A percentile compares a stretch with the other conserved stretches of the same genome.
Conservation (phyloP, 2,888 invertebrate genomes). For the Cinara cedri region DNA sequence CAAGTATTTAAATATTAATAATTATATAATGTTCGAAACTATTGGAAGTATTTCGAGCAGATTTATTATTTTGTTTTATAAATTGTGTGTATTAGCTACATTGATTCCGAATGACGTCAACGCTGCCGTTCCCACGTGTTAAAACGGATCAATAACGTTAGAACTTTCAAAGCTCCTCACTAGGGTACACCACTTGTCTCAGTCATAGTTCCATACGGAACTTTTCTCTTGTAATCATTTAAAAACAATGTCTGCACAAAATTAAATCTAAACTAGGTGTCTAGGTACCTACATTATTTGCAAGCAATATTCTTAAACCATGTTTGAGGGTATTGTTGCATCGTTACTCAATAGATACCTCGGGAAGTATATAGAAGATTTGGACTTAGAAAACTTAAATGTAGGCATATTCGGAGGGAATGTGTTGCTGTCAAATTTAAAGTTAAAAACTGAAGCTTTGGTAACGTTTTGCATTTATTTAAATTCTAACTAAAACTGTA, state of each 20-base stretch:
- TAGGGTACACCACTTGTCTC: slow-evolving; percentile 35
- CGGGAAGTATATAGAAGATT: slow-evolving; percentile 81
- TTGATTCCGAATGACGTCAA: slow-evolving; percentile 51
- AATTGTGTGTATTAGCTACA: slow-evolving; percentile 18
- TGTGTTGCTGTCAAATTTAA: slow-evolving; percentile 78
- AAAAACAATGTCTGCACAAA: slow-evolving; percentile 10
- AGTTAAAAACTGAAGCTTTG: slow-evolving; percentile 80
- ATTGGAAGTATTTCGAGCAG: background rate
- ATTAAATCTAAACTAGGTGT: background rate
- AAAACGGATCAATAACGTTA: slow-evolving; percentile 52
- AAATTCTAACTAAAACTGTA: slow-evolving; percentile 8
- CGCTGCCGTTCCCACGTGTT: slow-evolving; percentile 49
- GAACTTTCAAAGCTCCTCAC: slow-evolving; percentile 51
- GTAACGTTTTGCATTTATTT: slow-evolving; percentile 64
- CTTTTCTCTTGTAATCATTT: slow-evolving; percentile 36
- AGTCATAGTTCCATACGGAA: slow-evolving; percentile 44
- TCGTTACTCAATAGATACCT: slow-evolving; percentile 79
- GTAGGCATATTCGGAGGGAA: slow-evolving; percentile 83
- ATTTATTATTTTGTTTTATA: slow-evolving; percentile 9
- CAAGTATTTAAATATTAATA: background rate
- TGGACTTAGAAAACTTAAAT: slow-evolving; percentile 82
- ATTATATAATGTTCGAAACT: background rate
- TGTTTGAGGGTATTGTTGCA: slow-evolving; percentile 82
- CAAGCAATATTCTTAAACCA: slow-evolving; percentile 61
- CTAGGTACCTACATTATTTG: background rate